Evolutionary conservation across 2,888 invertebrate genomes (phyloP), one percentile per base, ranked within the genome.

Genomic region (Tenthredo amoena): DNA sequence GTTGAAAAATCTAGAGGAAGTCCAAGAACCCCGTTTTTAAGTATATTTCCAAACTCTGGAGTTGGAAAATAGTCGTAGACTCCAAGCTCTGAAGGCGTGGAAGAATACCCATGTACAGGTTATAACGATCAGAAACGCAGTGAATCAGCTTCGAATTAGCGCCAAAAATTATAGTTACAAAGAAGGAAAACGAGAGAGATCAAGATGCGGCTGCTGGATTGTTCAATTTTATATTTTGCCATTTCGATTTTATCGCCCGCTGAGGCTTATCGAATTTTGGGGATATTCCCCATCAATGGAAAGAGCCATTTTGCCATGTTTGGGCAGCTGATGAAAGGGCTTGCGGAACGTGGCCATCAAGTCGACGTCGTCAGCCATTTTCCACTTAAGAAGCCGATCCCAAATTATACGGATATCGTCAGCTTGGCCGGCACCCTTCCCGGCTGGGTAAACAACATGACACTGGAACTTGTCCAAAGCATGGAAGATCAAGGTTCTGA

Each of bases 301-400:
- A 93, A 92, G 85, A 94, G 94, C 74, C 95, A 95, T 86, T 93
- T 91, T 34, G 94, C 94, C 90, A 94, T 94, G 92, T 92, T 92
- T 84, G 92, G 91, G 43, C 90, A 94, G 0, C 86, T 94, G 76
- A 90, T 94, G 5, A 91, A 91, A 81, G 94, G 93, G 62, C 91
- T 95, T 2, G 89, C 94, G 1, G 88, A 89, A n/a, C 88, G 92
- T 26, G 94, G 95, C 0, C 95, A 95, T 87, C 93, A 93, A 84
- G 91, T 94, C 9, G 91, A 91, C 26, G 88, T 91, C 0, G 88
- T 91, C 4, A 90, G 88, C 37, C 87, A 89, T 79, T 88, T 87
- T 84, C 55, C 72, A 47, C 82, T 55, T 7, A 43, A 40, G 47
- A 82, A 47, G 12, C 82, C 82, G 18, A 12, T 82, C 4, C 65